Evolutionary conservation across 2,113 vertebrate genomes (phyloP).

Genomic region (Clupea harengus): DNA sequence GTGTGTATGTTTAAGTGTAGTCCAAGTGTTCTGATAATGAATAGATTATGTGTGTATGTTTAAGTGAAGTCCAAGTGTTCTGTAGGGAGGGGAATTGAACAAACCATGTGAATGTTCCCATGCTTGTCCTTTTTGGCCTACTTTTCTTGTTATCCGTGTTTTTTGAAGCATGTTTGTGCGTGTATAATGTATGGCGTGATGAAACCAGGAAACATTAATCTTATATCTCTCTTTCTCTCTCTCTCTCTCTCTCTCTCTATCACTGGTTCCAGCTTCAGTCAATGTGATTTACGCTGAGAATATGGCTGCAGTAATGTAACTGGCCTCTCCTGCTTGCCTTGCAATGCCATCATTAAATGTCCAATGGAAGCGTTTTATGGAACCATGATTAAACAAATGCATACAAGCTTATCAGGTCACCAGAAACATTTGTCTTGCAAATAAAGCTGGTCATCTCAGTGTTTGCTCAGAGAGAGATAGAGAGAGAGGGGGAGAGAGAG

Average conservation of each 20-base stretch:
- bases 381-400: not conserved
- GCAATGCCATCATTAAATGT: not conserved
- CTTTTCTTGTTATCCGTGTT: not conserved
- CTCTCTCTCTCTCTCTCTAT: conserved; percentile 25
- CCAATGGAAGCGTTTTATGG: not conserved
- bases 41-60: not conserved
- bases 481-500: too few species aligned
- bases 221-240: not conserved
- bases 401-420: not conserved
- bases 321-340: not conserved
- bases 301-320: not conserved
- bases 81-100: not conserved
- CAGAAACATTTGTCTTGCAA: conserved; percentile 33
- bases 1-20: not conserved
- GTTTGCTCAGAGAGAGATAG: not conserved
- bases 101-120: not conserved
- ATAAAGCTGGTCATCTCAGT: conserved; percentile 19
- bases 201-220: not conserved
- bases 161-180: not conserved
- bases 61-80: not conserved
- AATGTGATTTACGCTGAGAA: not conserved
- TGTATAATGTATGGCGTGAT: not conserved
- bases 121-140: not conserved
- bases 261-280: conserved; percentile 13
- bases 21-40: not conserved